Conservation (phyloP, 2,113 vertebrate genomes). For the Hippocampus abdominalis region DNA sequence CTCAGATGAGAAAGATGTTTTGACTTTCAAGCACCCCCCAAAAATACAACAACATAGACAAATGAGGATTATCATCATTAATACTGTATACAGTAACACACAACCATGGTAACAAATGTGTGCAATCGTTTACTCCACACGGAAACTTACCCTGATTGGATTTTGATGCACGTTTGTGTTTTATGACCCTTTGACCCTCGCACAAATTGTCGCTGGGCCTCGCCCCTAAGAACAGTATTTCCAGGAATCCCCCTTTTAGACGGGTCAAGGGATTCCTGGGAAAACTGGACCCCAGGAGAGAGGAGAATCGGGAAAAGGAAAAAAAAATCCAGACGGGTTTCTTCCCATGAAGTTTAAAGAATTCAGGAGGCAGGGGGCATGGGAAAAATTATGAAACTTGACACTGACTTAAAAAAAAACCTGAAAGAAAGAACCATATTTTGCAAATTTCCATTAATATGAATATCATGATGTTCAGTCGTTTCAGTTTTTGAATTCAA, state of each 20-base stretch:
- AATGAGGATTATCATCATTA: not conserved
- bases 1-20: not conserved
- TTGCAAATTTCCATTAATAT: not conserved
- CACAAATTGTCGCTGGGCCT: slow-evolving; percentile 70
- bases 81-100: not conserved
- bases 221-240: slow-evolving; percentile 99
- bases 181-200: not conserved
- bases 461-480: not conserved
- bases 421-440: not conserved
- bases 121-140: not conserved
- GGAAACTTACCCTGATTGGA: not conserved
- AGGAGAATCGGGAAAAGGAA: slow-evolving; percentile 47
- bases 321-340: not conserved
- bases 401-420: not conserved
- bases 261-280: slow-evolving; percentile 99
- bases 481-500: not conserved
- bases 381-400: not conserved
- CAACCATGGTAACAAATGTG: not conserved
- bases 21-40: not conserved
- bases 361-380: not conserved
- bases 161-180: not conserved
- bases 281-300: slow-evolving; percentile 99
- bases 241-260: slow-evolving; percentile 97
- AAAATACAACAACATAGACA: not conserved
- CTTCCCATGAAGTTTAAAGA: not conserved